Base-by-base conservation (phyloP, 2,797 vertebrate genomes). In the Yasuhikotakia modesta region DNA sequence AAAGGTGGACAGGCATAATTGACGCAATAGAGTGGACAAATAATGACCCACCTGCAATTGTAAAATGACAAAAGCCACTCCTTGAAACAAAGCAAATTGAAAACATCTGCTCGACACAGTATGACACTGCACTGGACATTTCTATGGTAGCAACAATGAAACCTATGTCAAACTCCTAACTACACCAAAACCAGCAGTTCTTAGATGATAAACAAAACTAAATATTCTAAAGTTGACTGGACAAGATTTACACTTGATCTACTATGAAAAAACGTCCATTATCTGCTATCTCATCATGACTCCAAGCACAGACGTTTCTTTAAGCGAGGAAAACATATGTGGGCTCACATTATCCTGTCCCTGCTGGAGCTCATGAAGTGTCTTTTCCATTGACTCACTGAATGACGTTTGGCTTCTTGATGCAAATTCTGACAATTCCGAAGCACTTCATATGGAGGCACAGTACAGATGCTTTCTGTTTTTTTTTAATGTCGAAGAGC, bases 311-410 rank as follows among this genome's bases (percentile, higher is more conserved):
- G 21, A 64, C 19, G 1, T 58, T 58, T 27, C 55, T 46, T 65
- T 16, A 76, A 64, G 52, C 50, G 67, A 32, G 52, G 24, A 67
- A 75, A 67, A 67, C 19, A n/a, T 67, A 76, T 45, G 73, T 76
- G 64, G 74, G 64, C 65, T 76, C 24, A 57, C 55, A 76, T 58
- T 22, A 68, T 76, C 39, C 53, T 67, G 52, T 43, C 48, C 70
- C 32, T 73, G 39, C 39, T 58, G 78, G 70, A 73, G 22, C 58
- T 12, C 22, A 48, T 11, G 55, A 16, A 52, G 17, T 32, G 52
- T 14, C 24, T 70, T 70, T 76, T 77, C 45, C 43, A 69, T 32
- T 69, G 65, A 69, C 75, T 77, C 75, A 77, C 17, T 69, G 10
- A 61, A 69, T 4, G 43, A 69, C 45, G 48, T 61, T 77, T 69